These are phyloP conservation scores for Balearica regulorum DNA, from an alignment of 2,797 vertebrate species.

Conservation along the genomic window DNA sequence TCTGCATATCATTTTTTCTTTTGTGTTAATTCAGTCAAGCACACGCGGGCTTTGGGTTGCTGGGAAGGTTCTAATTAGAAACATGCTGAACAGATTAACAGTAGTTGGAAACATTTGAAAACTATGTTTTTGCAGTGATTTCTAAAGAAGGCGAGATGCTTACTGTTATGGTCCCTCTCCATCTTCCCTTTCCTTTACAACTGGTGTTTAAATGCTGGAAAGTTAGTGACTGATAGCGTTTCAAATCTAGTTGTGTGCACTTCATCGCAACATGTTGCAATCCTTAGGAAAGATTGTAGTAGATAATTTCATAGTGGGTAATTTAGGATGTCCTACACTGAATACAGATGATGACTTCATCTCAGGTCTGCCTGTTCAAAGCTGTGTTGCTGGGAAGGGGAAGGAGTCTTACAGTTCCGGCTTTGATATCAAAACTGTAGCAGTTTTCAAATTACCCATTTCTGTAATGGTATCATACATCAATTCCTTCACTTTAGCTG, in stretches of 20 bases:
- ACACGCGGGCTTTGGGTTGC: background rate
- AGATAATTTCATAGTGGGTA: background rate
- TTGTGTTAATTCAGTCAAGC: background rate
- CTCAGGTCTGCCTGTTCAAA: background rate
- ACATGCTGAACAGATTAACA: background rate
- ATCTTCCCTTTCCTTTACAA: background rate
- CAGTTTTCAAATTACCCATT: background rate
- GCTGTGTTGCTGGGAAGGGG: background rate
- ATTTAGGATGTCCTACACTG: background rate
- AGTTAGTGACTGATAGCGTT: background rate
- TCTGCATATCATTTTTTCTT: background rate
- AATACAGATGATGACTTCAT: background rate
- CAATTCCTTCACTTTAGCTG: background rate
- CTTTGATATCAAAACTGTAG: background rate
- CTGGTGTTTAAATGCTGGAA: background rate
- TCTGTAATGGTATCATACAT: background rate
- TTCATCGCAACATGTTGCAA: background rate
- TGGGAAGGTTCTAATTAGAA: background rate
- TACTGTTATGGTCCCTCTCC: background rate
- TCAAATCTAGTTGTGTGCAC: background rate
- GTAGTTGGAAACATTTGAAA: background rate
- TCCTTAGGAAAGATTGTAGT: background rate
- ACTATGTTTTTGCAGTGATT: background rate
- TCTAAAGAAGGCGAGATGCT: background rate
- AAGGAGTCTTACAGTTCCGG: background rate